phyloP scores from a whole-genome alignment of 2,797 vertebrate genomes.

The Tympanoctomys barrerae region DNA sequence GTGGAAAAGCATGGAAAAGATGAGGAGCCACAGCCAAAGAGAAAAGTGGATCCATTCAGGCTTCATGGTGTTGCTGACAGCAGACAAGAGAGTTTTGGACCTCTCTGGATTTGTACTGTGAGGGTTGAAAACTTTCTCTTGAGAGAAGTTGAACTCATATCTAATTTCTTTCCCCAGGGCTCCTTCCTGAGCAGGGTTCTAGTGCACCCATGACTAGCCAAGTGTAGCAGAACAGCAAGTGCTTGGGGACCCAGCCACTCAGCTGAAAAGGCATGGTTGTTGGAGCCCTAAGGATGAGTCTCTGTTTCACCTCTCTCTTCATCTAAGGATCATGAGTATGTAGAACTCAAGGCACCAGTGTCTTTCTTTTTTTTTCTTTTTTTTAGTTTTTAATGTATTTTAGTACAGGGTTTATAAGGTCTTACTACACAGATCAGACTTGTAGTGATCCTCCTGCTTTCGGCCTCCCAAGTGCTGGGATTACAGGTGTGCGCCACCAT shows the following conservation, averaged over 20 bases:
- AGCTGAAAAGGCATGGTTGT: neutral
- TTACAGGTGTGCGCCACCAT: too few species aligned
- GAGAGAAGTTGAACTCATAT: constrained; percentile 29
- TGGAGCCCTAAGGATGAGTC: neutral
- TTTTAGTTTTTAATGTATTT: too few species aligned
- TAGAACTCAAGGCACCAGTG: neutral
- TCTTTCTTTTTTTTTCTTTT: neutral
- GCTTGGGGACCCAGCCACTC: constrained; percentile 60
- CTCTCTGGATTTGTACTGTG: constrained; percentile 9
- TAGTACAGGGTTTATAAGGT: too few species aligned
- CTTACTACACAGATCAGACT: too few species aligned
- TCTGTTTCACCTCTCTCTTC: too few species aligned
- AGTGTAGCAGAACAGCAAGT: constrained; percentile 66
- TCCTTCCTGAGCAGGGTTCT: neutral
- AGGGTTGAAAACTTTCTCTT: neutral
- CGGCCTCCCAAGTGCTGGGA: too few species aligned
- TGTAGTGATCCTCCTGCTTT: too few species aligned
- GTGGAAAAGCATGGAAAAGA: neutral
- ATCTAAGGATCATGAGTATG: neutral
- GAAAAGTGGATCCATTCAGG: neutral
- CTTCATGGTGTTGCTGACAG: constrained; percentile 60
- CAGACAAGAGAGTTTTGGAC: neutral
- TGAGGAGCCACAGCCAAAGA: constrained; percentile 52
- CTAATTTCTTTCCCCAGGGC: constrained; percentile 59
- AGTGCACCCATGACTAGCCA: constrained; percentile 39